Base-by-base conservation (phyloP, 2,888 invertebrate species). In the Chloroclystis v-ata region DNA sequence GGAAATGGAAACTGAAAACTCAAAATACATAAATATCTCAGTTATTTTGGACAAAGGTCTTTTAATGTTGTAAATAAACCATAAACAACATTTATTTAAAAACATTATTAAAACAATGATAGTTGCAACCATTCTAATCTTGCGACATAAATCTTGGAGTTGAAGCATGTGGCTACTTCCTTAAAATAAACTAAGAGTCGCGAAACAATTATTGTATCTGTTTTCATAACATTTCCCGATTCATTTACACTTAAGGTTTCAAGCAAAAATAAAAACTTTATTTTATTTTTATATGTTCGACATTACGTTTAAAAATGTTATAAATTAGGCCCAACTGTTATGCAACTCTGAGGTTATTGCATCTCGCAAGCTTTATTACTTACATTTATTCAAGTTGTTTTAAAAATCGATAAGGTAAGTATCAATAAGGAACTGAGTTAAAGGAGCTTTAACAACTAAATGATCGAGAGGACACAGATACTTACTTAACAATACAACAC, bases 301-400 rank as follows among this genome's bases (percentile, higher is more conserved):
- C 61, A 64, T 62, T 52, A 50, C 60, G 57, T 47, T 60, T 63
- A 59, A 54, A 51, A 26, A 47, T 49, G 42, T 45, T 53, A 59
- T 70, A 72, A 69, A 67, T 72, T 61, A 61, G 54, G 50, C 56
- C 52, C 52, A 50, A 37, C 52, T 59, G 51, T 70, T 67, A 60
- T 50, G 62, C 62, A 69, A 69, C 54, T 56, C 54, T 56, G 43
- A 55, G 51, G 53, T 60, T 64, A 62, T 56, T 57, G 62, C 51
- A 57, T 56, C 57, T 61, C 55, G 54, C 48, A 50, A 54, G 57
- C 41, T 50, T 56, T 56, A 57, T 56, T 59, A 47, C 28, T 2
- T 11, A n/a, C 14, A 45, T 47, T 45, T 49, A 32, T 43, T 40
- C 13, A 12, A 24, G 11, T 37, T 50, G 48, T 13, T 51, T 58